Base-by-base conservation (phyloP, 2,113 vertebrate species). In the Pterophyllum scalare region DNA sequence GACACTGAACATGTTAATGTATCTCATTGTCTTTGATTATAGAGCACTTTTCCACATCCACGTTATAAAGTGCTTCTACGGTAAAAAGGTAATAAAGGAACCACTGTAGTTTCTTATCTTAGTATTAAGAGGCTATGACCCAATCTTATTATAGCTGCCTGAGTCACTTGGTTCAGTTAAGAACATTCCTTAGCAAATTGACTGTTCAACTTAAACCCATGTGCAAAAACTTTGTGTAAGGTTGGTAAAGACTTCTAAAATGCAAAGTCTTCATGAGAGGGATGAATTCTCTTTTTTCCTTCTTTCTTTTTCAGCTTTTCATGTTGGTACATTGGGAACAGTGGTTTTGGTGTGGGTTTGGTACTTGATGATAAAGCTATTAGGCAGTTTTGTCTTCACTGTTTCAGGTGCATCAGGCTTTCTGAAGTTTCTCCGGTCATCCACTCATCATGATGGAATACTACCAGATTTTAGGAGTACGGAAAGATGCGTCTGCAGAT, bases 391-490 rank as follows among this genome's bases (percentile, higher is more conserved):
- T 0, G 1, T 54, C 0, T 59, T 54, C 65, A 33, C 78, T 56
- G 67, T 85, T 75, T 13, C 75, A 94, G 89, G 86, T 88, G 61
- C 75, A 77, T 56, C 40, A 12, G 14, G 28, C 31, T 80, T 3
- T 4, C 22, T 38, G 80, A 85, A 78, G 77, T 52, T 38, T 65
- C 70, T 74, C 64, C 61, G 31, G 43, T 33, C 67, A 24, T 70
- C 85, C 87, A 28, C 82, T 89, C 96, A 96, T 92, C 94, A 99
- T 99, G 98, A 97, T 97, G 96, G 97, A 98, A 83, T 99, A 99
- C 93, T 99, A 99, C 93, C 96, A 97, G 87, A 94, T 98, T 72
- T 93, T 99, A 90, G 98, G 98, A 89, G 97, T 99, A 88, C 96
- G 94, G 33, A 97, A 95, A 87, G 96, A 97, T 75, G 95, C 96